Evolutionary conservation across 2,888 invertebrate genomes (phyloP).

Genomic region (Drosophila cognata): DNA sequence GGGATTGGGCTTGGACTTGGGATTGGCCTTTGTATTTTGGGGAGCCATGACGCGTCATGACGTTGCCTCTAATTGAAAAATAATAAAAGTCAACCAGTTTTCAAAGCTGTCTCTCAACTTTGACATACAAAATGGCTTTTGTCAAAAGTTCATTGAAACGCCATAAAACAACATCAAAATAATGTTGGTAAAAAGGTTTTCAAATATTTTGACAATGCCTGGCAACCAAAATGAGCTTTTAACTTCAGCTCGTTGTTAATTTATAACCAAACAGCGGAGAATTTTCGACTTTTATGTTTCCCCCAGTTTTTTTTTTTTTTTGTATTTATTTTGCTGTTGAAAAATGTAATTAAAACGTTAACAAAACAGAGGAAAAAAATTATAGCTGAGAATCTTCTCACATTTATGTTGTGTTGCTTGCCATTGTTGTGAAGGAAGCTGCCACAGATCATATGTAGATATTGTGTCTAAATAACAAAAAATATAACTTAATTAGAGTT

Average conservation of each 20-base stretch:
- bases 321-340: slow-evolving; percentile 20
- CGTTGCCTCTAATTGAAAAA: slow-evolving; percentile 48
- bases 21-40: slow-evolving; percentile 20
- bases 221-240: slow-evolving; percentile 25
- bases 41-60: slow-evolving; percentile 20
- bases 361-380: slow-evolving; percentile 21
- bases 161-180: slow-evolving; percentile 9
- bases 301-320: slow-evolving; percentile 14
- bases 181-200: slow-evolving; percentile 33
- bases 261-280: slow-evolving; percentile 21
- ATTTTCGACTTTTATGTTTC: slow-evolving; percentile 30
- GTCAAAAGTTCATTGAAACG: slow-evolving; percentile 60
- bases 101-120: slow-evolving; percentile 48
- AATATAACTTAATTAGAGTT: slow-evolving; percentile 11
- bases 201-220: slow-evolving; percentile 52
- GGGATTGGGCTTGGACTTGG: neutral
- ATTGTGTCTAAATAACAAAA: slow-evolving; percentile 13
- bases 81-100: slow-evolving; percentile 55
- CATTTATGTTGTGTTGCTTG: slow-evolving; percentile 36
- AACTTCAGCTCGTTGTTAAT: slow-evolving; percentile 29
- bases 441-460: slow-evolving; percentile 35
- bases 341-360: slow-evolving; percentile 59
- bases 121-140: slow-evolving; percentile 51
- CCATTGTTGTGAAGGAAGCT: slow-evolving; percentile 41
- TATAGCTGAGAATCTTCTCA: slow-evolving; percentile 57